Evolutionary conservation across 2,888 invertebrate species (phyloP), one percentile per base, ranked within the genome.

Genomic region (Minunthozetes semirufus): DNA sequence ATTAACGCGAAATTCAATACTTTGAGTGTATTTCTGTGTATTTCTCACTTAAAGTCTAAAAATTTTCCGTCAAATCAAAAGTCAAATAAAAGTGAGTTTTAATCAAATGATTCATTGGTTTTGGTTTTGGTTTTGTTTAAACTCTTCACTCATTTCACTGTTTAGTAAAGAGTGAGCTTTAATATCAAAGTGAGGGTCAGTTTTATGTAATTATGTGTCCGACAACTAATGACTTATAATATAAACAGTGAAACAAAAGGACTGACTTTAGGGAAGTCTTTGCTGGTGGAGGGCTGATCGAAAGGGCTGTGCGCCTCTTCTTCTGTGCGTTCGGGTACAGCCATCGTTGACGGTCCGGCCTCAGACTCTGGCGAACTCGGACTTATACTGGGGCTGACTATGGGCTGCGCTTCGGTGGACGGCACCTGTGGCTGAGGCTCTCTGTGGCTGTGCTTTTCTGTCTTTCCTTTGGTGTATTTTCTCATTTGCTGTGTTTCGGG

Each of bases 331-430:
- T 38, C 63, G 63, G 63, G 33, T 1, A 66, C 63, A 11, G 63
- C 63, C 63, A 66, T 66, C 53, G 17, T 17, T 17, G 72, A 53
- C 3, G 72, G 59, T 22, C 72, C 59, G 53, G 72, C 68, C 71
- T 77, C 78, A 29, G 76, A 59, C 42, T 78, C 78, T 22, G 78
- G 75, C 19, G 78, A 76, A 75, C 72, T 78, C 72, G 78, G 78
- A 77, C 78, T 78, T 73, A 76, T 71, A 50, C 77, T 75, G 75
- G 77, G 78, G 74, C 78, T 77, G 74, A 74, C 29, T n/a, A 68
- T 27, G n/a, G 74, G 22, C 48, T 46, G 22, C 19, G 74, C 46
- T 17, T 25, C 72, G 17, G n/a, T 42, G 22, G 74, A 63, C 42
- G 53, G 73, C 27, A 74, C 25, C 13, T 48, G 29, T 15, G 73